Evolutionary conservation across 2,888 invertebrate species (phyloP), one percentile per base, ranked within the genome.

Genomic region (Gibbula magus): DNA sequence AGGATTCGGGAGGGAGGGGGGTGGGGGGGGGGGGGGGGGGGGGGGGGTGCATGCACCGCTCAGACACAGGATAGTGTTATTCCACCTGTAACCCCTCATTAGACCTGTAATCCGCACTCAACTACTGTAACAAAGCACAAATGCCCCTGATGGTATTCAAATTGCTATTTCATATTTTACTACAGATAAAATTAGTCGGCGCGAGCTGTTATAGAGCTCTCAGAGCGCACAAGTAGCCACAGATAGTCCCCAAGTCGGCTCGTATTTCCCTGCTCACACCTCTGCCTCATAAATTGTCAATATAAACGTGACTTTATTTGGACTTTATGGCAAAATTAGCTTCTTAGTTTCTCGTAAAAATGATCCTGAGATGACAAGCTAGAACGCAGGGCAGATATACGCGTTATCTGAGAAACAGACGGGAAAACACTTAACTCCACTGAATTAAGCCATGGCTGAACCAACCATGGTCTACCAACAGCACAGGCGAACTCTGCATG

Each of bases 311-410:
- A 29, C 22, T 29, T 61, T 25, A 61, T 61, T 29, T 25, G 16
- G 61, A 61, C 29, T 61, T 61, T 61, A 61, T 61, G 25, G 29
- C 61, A 61, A 61, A 29, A 61, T 29, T 32, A 61, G 29, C 61
- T 29, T 61, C 61, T 61, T 61, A 61, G 10, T 61, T 61, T 61
- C 61, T 61, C 61, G 29, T 61, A 61, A 61, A 61, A 61, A 25
- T 61, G 25, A 61, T 25, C 61, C 22, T 32, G 7, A 29, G 61
- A 61, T 45, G 45, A 45, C 5, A 45, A 45, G 45, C 13, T 13
- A 45, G 8, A 45, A 45, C 45, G 13, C 45, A 8, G 45, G 45
- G 13, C 45, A 45, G 45, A 45, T 10, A 45, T 13, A 45, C 10
- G 45, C 45, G n/a, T 45, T 45, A 45, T 45, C 45, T 45, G 45